Evolutionary conservation across 2,797 vertebrate genomes (phyloP).

Genomic region (Pangasius sanitwongsei): DNA sequence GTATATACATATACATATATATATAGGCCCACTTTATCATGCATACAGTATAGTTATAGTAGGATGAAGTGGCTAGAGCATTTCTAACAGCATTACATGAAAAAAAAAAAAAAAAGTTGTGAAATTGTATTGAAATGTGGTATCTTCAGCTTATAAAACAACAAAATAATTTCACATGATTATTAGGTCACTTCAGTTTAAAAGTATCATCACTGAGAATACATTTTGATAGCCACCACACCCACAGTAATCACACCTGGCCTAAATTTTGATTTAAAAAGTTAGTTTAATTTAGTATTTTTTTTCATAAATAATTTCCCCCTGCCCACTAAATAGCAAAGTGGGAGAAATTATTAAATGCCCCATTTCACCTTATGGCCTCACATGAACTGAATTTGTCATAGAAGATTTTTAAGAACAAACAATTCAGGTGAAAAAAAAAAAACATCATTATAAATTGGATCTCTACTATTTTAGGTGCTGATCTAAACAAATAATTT

Average conservation of each 20-base stretch:
- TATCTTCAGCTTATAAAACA: too few species aligned
- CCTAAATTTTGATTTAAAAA: not conserved
- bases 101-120: not conserved
- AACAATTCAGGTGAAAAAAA: not conserved
- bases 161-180: too few species aligned
- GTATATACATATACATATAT: too few species aligned
- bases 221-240: not conserved
- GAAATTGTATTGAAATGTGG: too few species aligned
- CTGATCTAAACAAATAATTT: not conserved
- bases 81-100: not conserved
- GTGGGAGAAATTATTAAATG: not conserved
- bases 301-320: not conserved
- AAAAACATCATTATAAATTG: not conserved
- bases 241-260: not conserved
- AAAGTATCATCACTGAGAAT: not conserved
- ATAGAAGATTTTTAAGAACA: not conserved
- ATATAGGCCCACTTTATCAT: not conserved
- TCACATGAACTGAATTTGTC: not conserved
- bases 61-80: not conserved
- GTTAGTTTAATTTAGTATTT: not conserved
- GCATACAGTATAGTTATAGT: not conserved
- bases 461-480: not conserved
- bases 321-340: not conserved
- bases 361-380: not conserved
- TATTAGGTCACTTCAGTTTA: not conserved